Conservation (phyloP, 1,140 invertebrate genomes). For the Matsumurasca onukii region DNA sequence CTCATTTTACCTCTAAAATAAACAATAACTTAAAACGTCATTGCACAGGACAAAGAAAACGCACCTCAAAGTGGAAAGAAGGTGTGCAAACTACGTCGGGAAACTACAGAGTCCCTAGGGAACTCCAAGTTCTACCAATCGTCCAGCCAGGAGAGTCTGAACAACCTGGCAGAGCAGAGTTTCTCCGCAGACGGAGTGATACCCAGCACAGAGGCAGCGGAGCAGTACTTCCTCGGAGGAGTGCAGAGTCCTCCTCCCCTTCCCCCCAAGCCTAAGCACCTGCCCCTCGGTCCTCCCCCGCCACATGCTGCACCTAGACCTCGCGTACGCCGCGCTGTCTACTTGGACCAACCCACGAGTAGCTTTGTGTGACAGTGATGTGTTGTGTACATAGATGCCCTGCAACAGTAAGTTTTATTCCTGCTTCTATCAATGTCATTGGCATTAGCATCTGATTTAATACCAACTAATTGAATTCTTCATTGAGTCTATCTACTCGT, state of each 20-base stretch:
- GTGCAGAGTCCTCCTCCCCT: constrained; percentile 36
- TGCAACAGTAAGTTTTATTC: not conserved
- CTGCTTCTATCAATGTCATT: too few species aligned
- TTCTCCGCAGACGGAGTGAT: constrained; percentile 31
- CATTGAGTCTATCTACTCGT: too few species aligned
- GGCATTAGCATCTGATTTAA: too few species aligned
- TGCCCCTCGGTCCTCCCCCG: constrained; percentile 35
- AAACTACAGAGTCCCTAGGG: constrained; percentile 32
- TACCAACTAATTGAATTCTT: too few species aligned
- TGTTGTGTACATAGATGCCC: not conserved
- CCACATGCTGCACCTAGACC: not conserved
- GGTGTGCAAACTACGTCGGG: constrained; percentile 41
- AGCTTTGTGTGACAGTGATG: constrained; percentile 57
- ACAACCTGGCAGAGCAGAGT: constrained; percentile 25
- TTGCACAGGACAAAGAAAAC: constrained; percentile 46
- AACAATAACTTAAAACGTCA: too few species aligned
- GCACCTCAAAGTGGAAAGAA: constrained; percentile 44
- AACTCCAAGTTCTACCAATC: constrained; percentile 33
- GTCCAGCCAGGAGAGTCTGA: constrained; percentile 21
- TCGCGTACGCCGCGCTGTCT: constrained; percentile 48
- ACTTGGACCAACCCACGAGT: constrained; percentile 61
- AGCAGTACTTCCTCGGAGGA: constrained; percentile 31
- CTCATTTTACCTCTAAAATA: too few species aligned
- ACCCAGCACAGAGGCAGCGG: constrained; percentile 22
- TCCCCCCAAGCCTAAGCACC: constrained; percentile 43